These are phyloP conservation scores for Myotis lucifugus DNA, from an alignment of 2,113 vertebrate species.

Conservation along the genomic window DNA sequence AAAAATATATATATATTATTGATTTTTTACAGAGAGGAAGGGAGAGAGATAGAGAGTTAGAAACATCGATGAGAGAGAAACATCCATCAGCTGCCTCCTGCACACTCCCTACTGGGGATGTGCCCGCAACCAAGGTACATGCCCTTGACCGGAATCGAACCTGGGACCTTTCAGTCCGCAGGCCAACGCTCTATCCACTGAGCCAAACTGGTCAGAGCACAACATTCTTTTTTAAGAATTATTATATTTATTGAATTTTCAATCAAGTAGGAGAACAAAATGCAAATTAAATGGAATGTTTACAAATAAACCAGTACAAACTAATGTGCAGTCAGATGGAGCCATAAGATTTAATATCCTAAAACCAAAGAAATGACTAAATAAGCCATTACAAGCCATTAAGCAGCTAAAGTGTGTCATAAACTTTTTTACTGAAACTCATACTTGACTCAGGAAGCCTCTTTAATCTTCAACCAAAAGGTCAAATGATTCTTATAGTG, in stretches of 20 bases:
- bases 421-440: constrained; percentile 27
- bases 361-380: constrained; percentile 7
- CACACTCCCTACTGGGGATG: too few relatives aligned
- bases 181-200: too few relatives aligned
- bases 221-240: too few relatives aligned
- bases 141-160: too few relatives aligned
- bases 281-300: constrained; percentile 23
- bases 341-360: neutral
- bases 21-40: too few relatives aligned
- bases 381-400: neutral
- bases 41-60: too few relatives aligned
- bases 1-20: neutral
- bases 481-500: neutral
- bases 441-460: neutral
- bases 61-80: too few relatives aligned
- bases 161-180: too few relatives aligned
- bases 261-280: constrained; percentile 15
- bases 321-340: neutral
- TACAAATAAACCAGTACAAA: constrained; percentile 34
- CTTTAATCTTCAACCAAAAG: neutral
- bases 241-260: constrained; percentile 43
- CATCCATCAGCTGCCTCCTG: too few relatives aligned
- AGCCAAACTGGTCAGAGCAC: too few relatives aligned
- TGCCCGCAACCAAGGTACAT: too few relatives aligned
- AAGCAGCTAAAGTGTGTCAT: constrained; percentile 7